These are phyloP conservation scores for Coregonus sp. DNA, from an alignment of 2,797 vertebrate species.

Conservation along the genomic window DNA sequence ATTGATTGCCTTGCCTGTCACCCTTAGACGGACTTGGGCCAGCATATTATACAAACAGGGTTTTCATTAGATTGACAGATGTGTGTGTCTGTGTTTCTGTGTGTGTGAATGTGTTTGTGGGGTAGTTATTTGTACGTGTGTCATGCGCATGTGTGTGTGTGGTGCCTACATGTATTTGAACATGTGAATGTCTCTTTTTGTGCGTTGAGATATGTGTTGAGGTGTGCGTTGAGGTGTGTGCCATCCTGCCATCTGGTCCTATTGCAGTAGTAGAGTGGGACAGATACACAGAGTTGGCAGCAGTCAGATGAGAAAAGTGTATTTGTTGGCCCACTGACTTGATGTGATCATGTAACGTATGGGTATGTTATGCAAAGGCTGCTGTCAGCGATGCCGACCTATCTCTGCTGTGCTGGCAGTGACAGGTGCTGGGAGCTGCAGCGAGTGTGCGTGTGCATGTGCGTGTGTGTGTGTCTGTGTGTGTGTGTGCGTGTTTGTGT, in stretches of 20 bases:
- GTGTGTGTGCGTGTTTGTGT: background rate
- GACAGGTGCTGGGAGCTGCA: constrained; percentile 28
- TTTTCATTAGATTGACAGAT: no score
- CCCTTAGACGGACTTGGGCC: constrained; percentile 17
- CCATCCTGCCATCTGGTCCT: constrained; percentile 22
- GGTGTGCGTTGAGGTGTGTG: constrained; percentile 23
- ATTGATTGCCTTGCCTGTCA: constrained; percentile 48
- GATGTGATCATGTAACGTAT: constrained; percentile 58
- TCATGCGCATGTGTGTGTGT: no score
- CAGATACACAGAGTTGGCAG: constrained; percentile 34
- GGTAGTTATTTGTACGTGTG: no score
- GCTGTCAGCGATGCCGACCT: constrained; percentile 29
- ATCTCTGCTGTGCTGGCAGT: constrained; percentile 41
- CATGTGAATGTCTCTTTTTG: background rate
- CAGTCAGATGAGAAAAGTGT: constrained; percentile 43
- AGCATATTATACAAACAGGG: no score
- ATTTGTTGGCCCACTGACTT: constrained; percentile 59
- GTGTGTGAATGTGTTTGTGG: no score
- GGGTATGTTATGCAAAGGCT: constrained; percentile 54
- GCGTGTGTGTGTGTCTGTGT: background rate
- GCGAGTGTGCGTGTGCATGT: background rate
- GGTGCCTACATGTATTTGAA: background rate
- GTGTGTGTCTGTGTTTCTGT: no score
- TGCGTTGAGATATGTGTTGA: background rate
- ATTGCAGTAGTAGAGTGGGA: constrained; percentile 3